phyloP scores from a whole-genome alignment of 2,888 invertebrate species.

The Balanococcus diminutus region DNA sequence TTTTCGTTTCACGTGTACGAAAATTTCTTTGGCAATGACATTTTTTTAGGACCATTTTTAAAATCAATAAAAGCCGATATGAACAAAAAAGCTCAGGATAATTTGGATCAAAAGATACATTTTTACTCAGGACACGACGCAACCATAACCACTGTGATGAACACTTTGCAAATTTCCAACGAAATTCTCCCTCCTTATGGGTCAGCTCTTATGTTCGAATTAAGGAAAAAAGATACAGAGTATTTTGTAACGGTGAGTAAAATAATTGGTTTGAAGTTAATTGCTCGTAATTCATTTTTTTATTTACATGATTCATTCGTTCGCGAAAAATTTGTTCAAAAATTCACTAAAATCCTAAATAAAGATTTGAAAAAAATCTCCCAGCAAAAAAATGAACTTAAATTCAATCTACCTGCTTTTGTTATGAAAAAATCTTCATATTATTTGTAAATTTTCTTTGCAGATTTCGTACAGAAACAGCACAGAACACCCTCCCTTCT shows the following conservation, averaged over 20 bases:
- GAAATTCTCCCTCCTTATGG: slow-evolving; percentile 71
- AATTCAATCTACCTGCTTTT: neutral
- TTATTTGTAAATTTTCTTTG: neutral
- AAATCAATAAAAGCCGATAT: slow-evolving; percentile 35
- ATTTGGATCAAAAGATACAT: slow-evolving; percentile 65
- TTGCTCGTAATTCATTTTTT: neutral
- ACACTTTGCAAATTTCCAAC: slow-evolving; percentile 71
- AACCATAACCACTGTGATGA: slow-evolving; percentile 71
- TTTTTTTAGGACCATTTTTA: slow-evolving; percentile 29
- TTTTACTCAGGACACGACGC: slow-evolving; percentile 78
- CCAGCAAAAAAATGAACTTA: no score
- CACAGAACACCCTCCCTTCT: slow-evolving; percentile 24
- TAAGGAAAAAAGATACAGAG: slow-evolving; percentile 65
- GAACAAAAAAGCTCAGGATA: neutral
- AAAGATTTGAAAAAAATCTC: no score
- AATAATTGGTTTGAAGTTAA: neutral
- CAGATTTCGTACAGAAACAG: slow-evolving; percentile 48
- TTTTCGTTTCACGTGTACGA: neutral
- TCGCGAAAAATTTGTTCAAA: neutral
- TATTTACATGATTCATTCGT: neutral
- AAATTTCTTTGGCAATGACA: neutral
- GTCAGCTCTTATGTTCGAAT: slow-evolving; percentile 70
- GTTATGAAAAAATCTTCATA: neutral
- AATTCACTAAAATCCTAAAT: no score
- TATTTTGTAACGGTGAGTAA: slow-evolving; percentile 61